phyloP scores from a whole-genome alignment of 2,797 vertebrate species.

The Oreortyx pictus region DNA sequence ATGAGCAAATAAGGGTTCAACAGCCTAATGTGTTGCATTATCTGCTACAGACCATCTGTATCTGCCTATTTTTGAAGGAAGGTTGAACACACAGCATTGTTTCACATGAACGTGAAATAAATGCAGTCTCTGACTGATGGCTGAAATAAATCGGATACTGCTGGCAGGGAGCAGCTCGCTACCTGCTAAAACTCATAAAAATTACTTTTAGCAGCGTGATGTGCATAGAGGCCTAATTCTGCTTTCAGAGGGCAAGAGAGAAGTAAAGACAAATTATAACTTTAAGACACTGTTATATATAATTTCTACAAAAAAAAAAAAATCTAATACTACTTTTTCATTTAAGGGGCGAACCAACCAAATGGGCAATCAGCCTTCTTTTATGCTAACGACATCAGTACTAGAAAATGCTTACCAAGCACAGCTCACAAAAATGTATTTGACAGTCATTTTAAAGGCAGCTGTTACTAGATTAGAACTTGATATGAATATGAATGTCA shows the following conservation, averaged over 20 bases:
- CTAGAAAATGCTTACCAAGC: constrained; percentile 30
- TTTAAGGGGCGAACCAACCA: not conserved
- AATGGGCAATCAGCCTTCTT: constrained; percentile 17
- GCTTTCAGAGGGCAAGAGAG: not conserved
- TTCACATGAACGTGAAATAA: not conserved
- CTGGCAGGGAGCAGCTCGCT: not conserved
- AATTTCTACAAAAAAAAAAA: not conserved
- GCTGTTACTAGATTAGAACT: not conserved
- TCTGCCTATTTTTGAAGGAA: not conserved
- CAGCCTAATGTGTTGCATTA: not conserved
- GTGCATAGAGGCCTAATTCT: not conserved
- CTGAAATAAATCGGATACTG: not conserved
- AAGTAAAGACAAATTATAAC: not conserved
- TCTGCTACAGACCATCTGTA: not conserved
- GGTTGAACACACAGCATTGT: not conserved
- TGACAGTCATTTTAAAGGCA: constrained; percentile 24
- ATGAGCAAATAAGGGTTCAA: not conserved
- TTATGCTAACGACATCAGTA: not conserved
- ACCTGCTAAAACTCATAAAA: not conserved
- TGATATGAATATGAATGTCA: not conserved
- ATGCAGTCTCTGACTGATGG: not conserved
- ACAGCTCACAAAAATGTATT: not conserved
- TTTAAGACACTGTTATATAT: not conserved
- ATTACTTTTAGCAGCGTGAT: not conserved
- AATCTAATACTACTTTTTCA: not conserved